These are phyloP conservation scores for Todus mexicanus DNA, from an alignment of 2,797 vertebrate genomes.

Conservation along the genomic window DNA sequence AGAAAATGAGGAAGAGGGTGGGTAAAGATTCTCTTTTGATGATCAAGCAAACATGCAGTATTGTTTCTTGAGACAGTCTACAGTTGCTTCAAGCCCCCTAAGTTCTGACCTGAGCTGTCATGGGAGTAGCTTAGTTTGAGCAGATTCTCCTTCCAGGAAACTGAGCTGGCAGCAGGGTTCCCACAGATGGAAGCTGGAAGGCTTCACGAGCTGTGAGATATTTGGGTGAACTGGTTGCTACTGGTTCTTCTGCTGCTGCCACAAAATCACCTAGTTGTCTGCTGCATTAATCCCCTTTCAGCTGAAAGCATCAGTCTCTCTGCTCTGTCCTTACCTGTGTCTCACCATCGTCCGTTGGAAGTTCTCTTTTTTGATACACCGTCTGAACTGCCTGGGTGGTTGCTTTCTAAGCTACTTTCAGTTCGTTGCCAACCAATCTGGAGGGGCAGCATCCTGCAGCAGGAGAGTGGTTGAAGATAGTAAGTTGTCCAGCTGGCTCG, in stretches of 20 bases:
- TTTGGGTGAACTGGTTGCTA: neutral
- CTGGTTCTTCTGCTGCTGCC: neutral
- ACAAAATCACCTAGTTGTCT: neutral
- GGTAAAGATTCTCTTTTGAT: neutral
- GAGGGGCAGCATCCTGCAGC: conserved; percentile 60
- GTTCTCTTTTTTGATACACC: neutral
- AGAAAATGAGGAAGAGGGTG: neutral
- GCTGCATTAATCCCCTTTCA: neutral
- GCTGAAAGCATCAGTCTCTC: neutral
- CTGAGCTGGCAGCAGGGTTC: neutral
- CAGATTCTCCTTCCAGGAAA: neutral
- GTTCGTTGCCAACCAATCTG: conserved; percentile 44
- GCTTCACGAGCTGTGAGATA: neutral
- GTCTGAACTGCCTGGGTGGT: conserved; percentile 25
- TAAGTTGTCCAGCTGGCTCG: conserved; percentile 59
- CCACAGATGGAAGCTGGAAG: neutral
- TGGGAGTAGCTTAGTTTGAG: neutral
- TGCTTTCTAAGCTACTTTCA: conserved; percentile 43
- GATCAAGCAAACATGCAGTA: neutral
- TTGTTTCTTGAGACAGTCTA: neutral
- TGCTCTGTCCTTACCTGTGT: neutral
- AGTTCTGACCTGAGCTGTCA: neutral
- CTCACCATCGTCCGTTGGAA: neutral
- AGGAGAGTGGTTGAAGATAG: conserved; percentile 59
- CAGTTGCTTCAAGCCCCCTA: neutral